These are phyloP conservation scores for Muntiacus muntjak DNA, from an alignment of 2,113 vertebrate genomes.

Conservation along the genomic window DNA sequence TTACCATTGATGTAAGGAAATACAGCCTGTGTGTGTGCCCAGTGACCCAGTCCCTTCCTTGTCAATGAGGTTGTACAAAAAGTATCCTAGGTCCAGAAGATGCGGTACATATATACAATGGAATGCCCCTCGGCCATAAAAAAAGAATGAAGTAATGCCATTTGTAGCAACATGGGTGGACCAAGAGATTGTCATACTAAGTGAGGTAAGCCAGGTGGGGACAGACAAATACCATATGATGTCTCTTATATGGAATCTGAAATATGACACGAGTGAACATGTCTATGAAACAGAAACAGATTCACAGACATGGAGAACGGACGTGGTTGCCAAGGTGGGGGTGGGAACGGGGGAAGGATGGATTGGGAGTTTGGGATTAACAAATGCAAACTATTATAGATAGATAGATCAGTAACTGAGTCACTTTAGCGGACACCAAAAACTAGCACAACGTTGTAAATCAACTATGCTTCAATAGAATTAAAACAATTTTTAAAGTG, in stretches of 20 bases:
- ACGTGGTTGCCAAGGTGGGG: neutral
- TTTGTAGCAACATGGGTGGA: neutral
- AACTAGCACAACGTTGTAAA: neutral
- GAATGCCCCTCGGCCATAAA: neutral
- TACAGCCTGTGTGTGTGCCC: neutral
- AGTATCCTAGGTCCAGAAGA: neutral
- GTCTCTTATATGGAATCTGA: neutral
- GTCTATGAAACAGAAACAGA: neutral
- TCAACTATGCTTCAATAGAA: neutral
- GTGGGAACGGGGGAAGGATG: neutral
- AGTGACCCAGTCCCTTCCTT: neutral
- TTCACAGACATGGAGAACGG: neutral
- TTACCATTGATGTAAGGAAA: neutral
- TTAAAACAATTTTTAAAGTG: neutral
- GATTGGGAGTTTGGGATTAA: neutral
- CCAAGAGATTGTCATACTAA: neutral
- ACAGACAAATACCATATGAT: neutral
- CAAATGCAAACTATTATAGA: neutral
- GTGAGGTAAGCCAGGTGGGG: neutral
- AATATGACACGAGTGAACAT: neutral
- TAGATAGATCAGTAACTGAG: neutral
- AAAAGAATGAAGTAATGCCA: neutral
- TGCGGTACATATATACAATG: neutral
- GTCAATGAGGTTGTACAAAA: neutral
- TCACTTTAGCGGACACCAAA: neutral